phyloP scores from a whole-genome alignment of 1,140 invertebrate genomes.

The Micrasema longulum region DNA sequence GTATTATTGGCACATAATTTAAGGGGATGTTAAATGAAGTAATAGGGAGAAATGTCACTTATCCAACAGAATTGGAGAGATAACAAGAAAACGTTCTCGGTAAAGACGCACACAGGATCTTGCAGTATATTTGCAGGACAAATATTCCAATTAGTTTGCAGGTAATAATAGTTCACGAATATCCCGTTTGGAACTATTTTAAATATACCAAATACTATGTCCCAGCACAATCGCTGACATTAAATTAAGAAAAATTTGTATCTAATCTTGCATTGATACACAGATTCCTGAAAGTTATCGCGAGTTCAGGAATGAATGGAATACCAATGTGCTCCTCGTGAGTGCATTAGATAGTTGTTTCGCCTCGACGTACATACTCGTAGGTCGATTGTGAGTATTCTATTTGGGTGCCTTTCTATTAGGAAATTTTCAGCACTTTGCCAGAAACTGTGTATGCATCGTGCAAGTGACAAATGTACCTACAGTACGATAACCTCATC shows the following conservation, averaged over 20 bases:
- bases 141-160: constrained; percentile 48
- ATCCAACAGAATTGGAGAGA: background rate
- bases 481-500: background rate
- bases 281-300: background rate
- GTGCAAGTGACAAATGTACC: constrained; percentile 6
- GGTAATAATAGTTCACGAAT: constrained; percentile 31
- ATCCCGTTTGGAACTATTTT: constrained; percentile 22
- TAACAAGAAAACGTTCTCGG: background rate
- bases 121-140: constrained; percentile 52
- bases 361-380: too few relatives aligned
- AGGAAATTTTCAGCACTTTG: too few relatives aligned
- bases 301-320: constrained; percentile 15
- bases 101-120: constrained; percentile 46
- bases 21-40: constrained; percentile 6
- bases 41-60: background rate
- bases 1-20: constrained; percentile 33
- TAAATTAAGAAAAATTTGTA: constrained; percentile 33
- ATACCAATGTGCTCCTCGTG: constrained; percentile 47
- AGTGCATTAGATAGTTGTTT: too few relatives aligned
- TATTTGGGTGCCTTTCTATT: constrained; percentile 54
- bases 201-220: constrained; percentile 34
- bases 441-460: background rate
- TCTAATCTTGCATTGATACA: constrained; percentile 14
- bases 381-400: too few relatives aligned
- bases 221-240: constrained; percentile 46